A percentile compares a stretch with the other conserved stretches of the same genome.
Evolutionary conservation across 2,113 vertebrate genomes (phyloP).

Genomic region (human): GRCh38 chr3:150495001-150495500

Average conservation of each 20-base stretch:
- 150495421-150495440: background rate
- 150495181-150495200: background rate
- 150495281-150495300: background rate
- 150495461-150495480: too few relatives aligned
- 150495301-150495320: background rate
- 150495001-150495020: too few relatives aligned
- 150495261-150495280: background rate
- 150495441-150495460: background rate
- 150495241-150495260: rapidly evolving
- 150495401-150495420: background rate
- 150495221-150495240: background rate
- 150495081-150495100: constrained; percentile 12
- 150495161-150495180: background rate
- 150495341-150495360: background rate
- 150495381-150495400: background rate
- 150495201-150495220: background rate
- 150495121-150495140: background rate
- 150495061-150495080: constrained; percentile 25
- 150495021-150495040: background rate
- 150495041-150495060: background rate
- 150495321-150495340: background rate
- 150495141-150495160: background rate
- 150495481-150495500: background rate
- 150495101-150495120: background rate
- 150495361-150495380: background rate